Evolutionary conservation across 2,113 vertebrate species (phyloP), one percentile per base, ranked within the genome.

Genomic region (Andinoacara biseriatus): DNA sequence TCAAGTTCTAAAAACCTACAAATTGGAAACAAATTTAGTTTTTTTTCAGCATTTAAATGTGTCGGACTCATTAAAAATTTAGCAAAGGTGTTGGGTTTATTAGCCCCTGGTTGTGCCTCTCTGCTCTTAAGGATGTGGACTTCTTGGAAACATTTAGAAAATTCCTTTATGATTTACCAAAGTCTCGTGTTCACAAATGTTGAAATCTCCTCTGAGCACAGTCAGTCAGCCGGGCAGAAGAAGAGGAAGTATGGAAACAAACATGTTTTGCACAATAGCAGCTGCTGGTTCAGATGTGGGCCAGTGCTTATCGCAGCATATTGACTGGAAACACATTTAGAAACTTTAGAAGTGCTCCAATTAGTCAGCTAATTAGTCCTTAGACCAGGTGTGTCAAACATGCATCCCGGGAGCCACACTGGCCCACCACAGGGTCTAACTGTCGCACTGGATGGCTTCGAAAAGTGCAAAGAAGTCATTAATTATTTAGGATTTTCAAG

Each of bases 191-290:
- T 83, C n/a, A 43, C 3, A 84, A 69, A 72, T 72, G 67, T 54
- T n/a, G 67, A 72, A 77, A 85, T 33, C 7, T 26, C 49, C 13
- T 79, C 59, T 11, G 43, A 6, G 15, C 35, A 2, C 40, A 74
- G 75, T 17, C 33, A 77, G 74, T 11, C 26, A 11, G 26, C 11
- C 1, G 1, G 22, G n/a, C 63, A 54, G 15, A 65, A 46, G 52
- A 81, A n/a, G 58, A 82, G 83, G 85, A 90, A 91, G 78, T 63
- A 46, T 40, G 20, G 33, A 76, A 59, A 69, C 8, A 31, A 40
- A 79, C 49, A 17, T 17, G 3, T 52, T 58, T 74, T 22, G 14
- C 15, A 52, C 31, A 78, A 49, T 60, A 24, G 54, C 29, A n/a
- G 40, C 35, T 56, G 74, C 58, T 75, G 1, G 60, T 79, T 62